These are phyloP conservation scores for Arizona elegans DNA, from an alignment of 2,113 vertebrate species.

Conservation along the genomic window DNA sequence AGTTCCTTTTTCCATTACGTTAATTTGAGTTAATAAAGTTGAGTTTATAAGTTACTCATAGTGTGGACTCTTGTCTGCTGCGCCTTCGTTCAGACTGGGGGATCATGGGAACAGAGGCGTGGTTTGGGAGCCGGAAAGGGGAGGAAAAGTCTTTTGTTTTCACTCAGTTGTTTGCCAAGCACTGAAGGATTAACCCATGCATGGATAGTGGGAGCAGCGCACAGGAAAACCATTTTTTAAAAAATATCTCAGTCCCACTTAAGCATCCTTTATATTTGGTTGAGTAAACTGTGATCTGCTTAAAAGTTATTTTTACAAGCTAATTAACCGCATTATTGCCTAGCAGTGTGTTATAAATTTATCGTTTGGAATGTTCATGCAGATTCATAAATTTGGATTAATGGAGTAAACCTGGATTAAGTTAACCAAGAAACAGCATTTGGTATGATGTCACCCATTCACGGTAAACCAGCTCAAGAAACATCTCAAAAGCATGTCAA, in stretches of 20 bases:
- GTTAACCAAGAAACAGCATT: not conserved
- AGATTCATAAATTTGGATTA: not conserved
- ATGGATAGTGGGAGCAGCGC: no score
- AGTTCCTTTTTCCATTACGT: no score
- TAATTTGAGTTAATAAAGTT: no score
- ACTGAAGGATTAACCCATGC: no score
- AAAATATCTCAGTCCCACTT: not conserved
- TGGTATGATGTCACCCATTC: not conserved
- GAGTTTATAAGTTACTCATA: no score
- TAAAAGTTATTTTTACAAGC: not conserved
- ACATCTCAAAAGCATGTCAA: not conserved
- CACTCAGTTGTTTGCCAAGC: no score
- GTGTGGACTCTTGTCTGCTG: no score
- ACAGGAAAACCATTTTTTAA: not conserved
- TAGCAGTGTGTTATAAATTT: not conserved
- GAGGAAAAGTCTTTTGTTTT: no score
- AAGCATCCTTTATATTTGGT: not conserved
- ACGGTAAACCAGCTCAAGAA: not conserved
- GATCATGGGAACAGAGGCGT: no score
- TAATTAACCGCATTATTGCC: not conserved
- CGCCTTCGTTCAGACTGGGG: no score
- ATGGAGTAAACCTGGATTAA: not conserved
- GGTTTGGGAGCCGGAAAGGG: no score
- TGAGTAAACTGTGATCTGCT: not conserved
- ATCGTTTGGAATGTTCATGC: not conserved